Conservation (phyloP, 2,797 vertebrate genomes). For the Catharus ustulatus region DNA sequence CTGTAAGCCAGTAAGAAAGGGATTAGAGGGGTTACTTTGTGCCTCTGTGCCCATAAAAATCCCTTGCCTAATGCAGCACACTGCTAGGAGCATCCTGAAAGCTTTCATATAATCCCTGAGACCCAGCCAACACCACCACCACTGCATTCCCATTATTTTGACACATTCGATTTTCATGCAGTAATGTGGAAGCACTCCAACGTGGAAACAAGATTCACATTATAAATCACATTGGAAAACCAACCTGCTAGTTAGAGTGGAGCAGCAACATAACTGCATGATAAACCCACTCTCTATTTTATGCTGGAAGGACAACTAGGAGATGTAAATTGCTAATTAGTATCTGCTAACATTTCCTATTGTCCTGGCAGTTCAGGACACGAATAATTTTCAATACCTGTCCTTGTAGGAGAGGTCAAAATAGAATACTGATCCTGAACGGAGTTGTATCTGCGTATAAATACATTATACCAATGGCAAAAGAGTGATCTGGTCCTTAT, state of each 20-base stretch:
- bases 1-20: conserved; percentile 78
- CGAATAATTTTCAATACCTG: background rate
- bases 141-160: conserved; percentile 65
- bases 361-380: background rate
- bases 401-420: background rate
- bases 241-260: background rate
- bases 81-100: conserved; percentile 67
- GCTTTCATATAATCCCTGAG: conserved; percentile 72
- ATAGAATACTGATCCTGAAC: background rate
- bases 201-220: conserved; percentile 20
- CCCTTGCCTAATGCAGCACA: conserved; percentile 56
- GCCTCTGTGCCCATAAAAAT: conserved; percentile 73
- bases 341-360: background rate
- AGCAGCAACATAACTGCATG: background rate
- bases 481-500: background rate
- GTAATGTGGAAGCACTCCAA: conserved; percentile 48
- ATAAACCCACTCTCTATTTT: background rate
- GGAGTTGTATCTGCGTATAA: background rate
- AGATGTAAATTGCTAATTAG: background rate
- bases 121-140: background rate
- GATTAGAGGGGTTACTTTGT: conserved; percentile 80
- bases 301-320: background rate
- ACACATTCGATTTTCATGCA: conserved; percentile 59
- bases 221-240: conserved; percentile 32
- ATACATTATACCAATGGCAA: background rate